Conservation (phyloP, 2,797 vertebrate species). For the Sebastes hopkinsi region DNA sequence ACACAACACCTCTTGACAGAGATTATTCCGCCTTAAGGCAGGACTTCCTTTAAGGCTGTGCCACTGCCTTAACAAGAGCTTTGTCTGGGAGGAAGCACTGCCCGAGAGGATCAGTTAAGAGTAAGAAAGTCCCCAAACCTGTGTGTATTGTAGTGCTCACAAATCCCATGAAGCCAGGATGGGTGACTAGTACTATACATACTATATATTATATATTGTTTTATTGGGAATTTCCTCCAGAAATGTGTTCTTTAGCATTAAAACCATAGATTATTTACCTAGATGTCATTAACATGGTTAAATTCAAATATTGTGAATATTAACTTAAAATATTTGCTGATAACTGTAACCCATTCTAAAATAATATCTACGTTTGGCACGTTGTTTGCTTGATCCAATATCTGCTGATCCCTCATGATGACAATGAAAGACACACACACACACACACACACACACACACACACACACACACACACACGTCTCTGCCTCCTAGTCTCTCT, state of each 20-base stretch:
- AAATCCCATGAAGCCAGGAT: not conserved
- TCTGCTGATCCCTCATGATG: not conserved
- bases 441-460: not conserved
- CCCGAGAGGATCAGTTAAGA: constrained; percentile 15
- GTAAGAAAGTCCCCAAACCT: not conserved
- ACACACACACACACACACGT: not conserved
- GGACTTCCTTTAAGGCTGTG: not conserved
- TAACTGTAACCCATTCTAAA: not conserved
- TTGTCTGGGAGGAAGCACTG: not conserved
- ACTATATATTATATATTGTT: not conserved
- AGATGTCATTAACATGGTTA: too few species aligned
- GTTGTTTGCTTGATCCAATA: not conserved
- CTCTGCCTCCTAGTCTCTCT: not conserved
- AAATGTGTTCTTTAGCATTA: not conserved
- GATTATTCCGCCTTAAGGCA: constrained; percentile 16
- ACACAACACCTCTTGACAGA: not conserved
- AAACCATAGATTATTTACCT: not conserved
- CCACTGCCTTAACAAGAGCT: not conserved
- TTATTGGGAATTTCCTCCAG: not conserved
- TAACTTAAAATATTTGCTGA: not conserved
- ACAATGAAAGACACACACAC: not conserved
- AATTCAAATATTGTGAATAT: not conserved
- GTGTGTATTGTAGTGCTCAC: not conserved
- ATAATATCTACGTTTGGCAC: not conserved
- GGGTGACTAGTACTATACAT: not conserved